phyloP scores from a whole-genome alignment of 2,888 invertebrate species.

The Yponomeuta evonymella region DNA sequence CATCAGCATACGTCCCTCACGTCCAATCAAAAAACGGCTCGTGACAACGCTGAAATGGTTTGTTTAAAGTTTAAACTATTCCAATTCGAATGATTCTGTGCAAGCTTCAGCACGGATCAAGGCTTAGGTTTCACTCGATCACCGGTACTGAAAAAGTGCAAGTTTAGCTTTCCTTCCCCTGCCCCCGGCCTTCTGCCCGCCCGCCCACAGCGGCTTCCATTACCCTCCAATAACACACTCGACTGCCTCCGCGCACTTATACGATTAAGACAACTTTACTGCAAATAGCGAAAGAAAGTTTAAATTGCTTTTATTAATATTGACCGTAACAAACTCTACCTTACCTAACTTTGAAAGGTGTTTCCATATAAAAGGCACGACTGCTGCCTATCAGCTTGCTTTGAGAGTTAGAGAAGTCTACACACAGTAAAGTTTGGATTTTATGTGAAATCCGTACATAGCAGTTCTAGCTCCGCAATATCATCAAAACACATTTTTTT shows the following conservation, averaged over 20 bases:
- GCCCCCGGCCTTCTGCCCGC: constrained; percentile 28
- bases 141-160: constrained; percentile 17
- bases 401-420: no score
- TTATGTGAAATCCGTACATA: no score
- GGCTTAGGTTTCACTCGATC: constrained; percentile 39
- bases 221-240: constrained; percentile 71
- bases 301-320: constrained; percentile 18
- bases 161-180: constrained; percentile 30
- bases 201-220: constrained; percentile 23
- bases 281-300: constrained; percentile 18
- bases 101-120: background rate
- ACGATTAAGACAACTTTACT: constrained; percentile 54
- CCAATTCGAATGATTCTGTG: constrained; percentile 40
- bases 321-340: background rate
- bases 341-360: background rate
- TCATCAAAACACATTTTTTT: no score
- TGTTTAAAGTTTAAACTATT: constrained; percentile 61
- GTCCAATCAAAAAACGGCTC: constrained; percentile 58
- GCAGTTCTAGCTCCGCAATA: no score
- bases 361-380: no score
- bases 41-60: constrained; percentile 64
- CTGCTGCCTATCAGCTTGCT: no score
- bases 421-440: no score
- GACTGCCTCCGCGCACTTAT: constrained; percentile 52
- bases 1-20: constrained; percentile 57